phyloP scores from a whole-genome alignment of 2,113 vertebrate species.

The Chaenogobius annularis region DNA sequence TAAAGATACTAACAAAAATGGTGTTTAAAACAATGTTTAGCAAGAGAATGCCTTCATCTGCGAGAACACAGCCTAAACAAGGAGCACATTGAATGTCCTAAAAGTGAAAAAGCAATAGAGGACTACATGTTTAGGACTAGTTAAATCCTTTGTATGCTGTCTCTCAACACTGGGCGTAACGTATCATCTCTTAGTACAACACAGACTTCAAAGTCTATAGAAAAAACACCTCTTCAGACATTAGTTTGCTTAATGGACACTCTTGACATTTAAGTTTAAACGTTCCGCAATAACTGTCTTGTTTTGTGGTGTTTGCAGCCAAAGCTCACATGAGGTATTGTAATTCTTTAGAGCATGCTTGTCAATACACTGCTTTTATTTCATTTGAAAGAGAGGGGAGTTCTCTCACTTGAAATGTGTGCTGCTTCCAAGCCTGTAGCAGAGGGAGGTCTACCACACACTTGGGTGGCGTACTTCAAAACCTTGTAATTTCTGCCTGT shows the following conservation, averaged over 20 bases:
- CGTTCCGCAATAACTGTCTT: neutral
- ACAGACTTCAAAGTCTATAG: conserved; percentile 1
- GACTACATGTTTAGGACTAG: no score
- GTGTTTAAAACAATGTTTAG: no score
- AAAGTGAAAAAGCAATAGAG: no score
- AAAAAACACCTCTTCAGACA: neutral
- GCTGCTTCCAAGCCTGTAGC: neutral
- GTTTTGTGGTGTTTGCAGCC: neutral
- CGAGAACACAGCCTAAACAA: no score
- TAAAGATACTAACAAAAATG: no score
- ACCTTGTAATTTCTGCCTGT: conserved; percentile 36
- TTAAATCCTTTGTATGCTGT: no score
- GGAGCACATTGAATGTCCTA: no score
- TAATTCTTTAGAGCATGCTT: neutral
- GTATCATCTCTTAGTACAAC: neutral
- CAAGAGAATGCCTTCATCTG: no score
- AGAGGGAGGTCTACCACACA: conserved; percentile 31
- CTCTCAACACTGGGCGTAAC: neutral
- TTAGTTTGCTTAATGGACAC: neutral
- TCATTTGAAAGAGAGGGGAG: neutral
- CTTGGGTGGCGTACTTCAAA: conserved; percentile 35
- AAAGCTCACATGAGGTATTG: conserved; percentile 3
- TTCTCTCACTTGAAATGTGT: neutral
- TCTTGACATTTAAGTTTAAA: neutral
- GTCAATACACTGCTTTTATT: neutral